A percentile compares a stretch with the other conserved stretches of the same genome.
These are phyloP conservation scores for Prionace glauca DNA, from an alignment of 2,797 vertebrate species.

Conservation along the genomic window DNA sequence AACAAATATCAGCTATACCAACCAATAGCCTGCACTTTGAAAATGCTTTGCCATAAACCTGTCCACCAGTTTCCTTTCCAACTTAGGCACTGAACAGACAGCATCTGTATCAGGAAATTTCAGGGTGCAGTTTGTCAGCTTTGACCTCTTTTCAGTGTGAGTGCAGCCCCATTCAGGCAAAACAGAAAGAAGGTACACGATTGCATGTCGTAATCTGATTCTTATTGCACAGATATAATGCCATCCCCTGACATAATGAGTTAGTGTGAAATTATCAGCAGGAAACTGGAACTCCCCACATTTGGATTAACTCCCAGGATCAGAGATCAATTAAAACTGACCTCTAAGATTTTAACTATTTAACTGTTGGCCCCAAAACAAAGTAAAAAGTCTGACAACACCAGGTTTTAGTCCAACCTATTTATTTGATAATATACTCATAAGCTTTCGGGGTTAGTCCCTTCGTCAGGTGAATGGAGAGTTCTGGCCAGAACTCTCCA, in stretches of 20 bases:
- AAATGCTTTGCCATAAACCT: neutral
- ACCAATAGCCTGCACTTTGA: neutral
- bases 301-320: neutral
- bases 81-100: neutral
- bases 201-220: neutral
- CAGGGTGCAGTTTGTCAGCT: too few species aligned
- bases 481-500: too few species aligned
- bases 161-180: too few species aligned
- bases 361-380: neutral
- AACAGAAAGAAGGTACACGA: neutral
- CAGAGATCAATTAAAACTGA: neutral
- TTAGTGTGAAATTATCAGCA: neutral
- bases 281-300: neutral
- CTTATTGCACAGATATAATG: neutral
- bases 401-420: too few species aligned
- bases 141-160: too few species aligned
- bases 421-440: too few species aligned
- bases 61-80: neutral
- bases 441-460: too few species aligned
- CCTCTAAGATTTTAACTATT: neutral
- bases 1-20: neutral
- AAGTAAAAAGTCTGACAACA: too few species aligned
- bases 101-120: neutral
- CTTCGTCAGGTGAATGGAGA: too few species aligned
- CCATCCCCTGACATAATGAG: neutral